Evolutionary conservation across 2,888 invertebrate genomes (phyloP), one percentile per base, ranked within the genome.

Genomic region (Stenodema calcarata): DNA sequence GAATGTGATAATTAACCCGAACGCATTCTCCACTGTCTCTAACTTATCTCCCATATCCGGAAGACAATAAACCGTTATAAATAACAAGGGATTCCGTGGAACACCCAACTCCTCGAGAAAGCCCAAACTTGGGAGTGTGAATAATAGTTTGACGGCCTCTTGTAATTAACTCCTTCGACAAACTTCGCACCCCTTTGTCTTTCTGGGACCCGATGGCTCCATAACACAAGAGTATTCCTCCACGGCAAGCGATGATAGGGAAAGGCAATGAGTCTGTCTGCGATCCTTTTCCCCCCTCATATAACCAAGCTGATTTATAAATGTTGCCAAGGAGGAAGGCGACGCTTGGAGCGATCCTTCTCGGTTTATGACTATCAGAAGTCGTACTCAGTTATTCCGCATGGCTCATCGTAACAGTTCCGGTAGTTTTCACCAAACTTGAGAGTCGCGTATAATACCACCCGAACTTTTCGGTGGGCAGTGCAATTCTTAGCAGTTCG

Each of bases 11-110:
- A 42, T 69, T 62, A 50, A 50, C 9, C 82, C 42, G 12, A 82
- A 18, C 54, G 70, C 18, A 69, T 41, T 14, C 70, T 30, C 62
- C 41, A 69, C 62, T 69, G 82, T 82, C 41, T 69, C 18, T 0
- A 69, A 82, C 62, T 62, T 80, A 80, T 82, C 82, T 35, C 82
- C 27, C 41, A 80, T 54, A 42, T 69, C 23, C 9, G 18, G 42
- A 12, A 82, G 82, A 82, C 82, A 82, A 82, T 82, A 82, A 82
- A 82, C 82, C 50, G 62, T 82, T 82, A 69, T 82, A 82, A 82
- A 82, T 82, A 82, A 82, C 82, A 44, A 78, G 73, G n/a, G 41
- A 41, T 44, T 42, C 18, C 78, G 23, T 23, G 62, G 62, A 44
- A 27, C 41, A 42, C 78, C 44, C 30, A 35, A 73, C 73, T 44